Conservation (phyloP, 2,113 vertebrate genomes). For the Butorides virescens region DNA sequence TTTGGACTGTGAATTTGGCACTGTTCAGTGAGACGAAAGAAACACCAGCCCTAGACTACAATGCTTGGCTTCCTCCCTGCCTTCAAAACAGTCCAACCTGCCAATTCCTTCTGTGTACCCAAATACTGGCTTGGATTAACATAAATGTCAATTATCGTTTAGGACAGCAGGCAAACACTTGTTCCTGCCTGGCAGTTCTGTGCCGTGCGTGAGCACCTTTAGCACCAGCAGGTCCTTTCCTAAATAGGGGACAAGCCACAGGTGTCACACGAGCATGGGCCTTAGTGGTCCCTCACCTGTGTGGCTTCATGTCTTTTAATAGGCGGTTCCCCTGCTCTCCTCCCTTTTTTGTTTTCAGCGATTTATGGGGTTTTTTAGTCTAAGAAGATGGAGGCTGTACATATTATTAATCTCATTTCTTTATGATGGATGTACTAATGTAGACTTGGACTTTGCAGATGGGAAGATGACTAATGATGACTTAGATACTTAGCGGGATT, state of each 20-base stretch:
- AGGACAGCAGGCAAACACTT: background rate
- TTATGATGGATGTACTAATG: too few species aligned
- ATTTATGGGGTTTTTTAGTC: too few species aligned
- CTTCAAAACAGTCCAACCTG: slow-evolving; percentile 28
- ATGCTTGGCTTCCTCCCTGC: slow-evolving; percentile 20
- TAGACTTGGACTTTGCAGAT: too few species aligned
- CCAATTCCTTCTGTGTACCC: background rate
- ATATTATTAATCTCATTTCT: too few species aligned
- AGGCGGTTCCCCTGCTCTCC: background rate
- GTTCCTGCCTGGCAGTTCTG: background rate
- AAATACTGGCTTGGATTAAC: slow-evolving; percentile 29
- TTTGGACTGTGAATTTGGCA: slow-evolving; percentile 51
- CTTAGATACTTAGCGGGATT: too few species aligned
- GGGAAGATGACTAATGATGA: too few species aligned
- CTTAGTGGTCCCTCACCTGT: background rate
- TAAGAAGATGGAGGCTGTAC: too few species aligned
- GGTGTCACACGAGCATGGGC: background rate
- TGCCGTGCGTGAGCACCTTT: background rate
- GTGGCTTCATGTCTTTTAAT: background rate
- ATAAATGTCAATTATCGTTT: slow-evolving; percentile 28
- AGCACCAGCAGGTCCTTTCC: background rate
- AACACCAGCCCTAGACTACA: background rate
- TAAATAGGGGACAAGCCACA: background rate
- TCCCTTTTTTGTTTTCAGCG: background rate
- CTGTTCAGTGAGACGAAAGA: background rate